These are phyloP conservation scores for Helicorthomorpha holstii DNA, from an alignment of 1,140 invertebrate species.

Conservation along the genomic window DNA sequence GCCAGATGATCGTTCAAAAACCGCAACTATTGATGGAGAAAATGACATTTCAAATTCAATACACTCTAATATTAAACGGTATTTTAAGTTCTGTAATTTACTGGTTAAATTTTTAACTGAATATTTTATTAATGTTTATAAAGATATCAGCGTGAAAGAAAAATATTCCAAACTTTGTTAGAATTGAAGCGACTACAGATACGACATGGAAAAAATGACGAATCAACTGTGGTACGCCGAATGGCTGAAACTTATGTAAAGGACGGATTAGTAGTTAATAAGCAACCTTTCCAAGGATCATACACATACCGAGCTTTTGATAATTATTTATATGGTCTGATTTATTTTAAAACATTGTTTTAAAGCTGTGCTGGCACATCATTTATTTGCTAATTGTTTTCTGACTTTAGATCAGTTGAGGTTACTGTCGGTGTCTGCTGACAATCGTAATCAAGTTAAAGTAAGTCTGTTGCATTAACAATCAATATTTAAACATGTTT, in stretches of 20 bases:
- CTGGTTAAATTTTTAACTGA: background rate
- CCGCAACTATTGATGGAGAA: background rate
- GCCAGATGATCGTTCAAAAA: background rate
- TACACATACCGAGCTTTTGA: constrained; percentile 74
- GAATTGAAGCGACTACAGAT: constrained; percentile 86
- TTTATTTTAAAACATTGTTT: background rate
- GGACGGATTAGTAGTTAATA: constrained; percentile 48
- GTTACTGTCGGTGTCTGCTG: background rate
- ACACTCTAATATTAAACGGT: no score
- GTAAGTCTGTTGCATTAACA: no score
- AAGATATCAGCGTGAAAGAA: constrained; percentile 74
- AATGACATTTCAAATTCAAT: background rate
- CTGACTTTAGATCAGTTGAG: background rate
- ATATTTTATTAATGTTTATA: constrained; percentile 2
- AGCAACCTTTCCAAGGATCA: constrained; percentile 48
- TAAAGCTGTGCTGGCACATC: background rate
- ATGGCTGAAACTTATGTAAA: constrained; percentile 59
- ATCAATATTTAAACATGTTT: no score
- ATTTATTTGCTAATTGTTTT: background rate
- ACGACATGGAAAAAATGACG: constrained; percentile 68
- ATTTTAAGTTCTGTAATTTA: background rate
- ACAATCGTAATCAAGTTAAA: no score
- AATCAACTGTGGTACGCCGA: constrained; percentile 72
- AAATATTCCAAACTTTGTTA: constrained; percentile 84
- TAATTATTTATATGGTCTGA: constrained; percentile 68